A percentile compares a stretch with the other conserved stretches of the same genome.
These are phyloP conservation scores for Leuciscus idus DNA, from an alignment of 2,113 vertebrate species.

Conservation along the genomic window DNA sequence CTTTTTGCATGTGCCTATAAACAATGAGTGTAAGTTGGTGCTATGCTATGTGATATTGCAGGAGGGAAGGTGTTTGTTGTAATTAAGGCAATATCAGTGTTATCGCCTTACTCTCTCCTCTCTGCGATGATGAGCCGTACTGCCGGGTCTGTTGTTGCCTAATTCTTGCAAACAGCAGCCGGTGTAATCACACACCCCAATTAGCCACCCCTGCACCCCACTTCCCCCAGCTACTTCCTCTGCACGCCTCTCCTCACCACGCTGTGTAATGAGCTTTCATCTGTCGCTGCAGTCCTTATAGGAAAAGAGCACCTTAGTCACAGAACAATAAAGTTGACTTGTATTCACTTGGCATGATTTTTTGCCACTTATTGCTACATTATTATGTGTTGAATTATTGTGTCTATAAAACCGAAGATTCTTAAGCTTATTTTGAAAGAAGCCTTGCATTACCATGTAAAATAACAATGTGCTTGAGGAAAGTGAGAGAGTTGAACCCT, in stretches of 20 bases:
- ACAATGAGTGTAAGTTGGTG: neutral
- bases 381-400: neutral
- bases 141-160: constrained; percentile 91
- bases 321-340: constrained; percentile 85
- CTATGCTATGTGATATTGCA: constrained; percentile 29
- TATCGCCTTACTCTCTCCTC: constrained; percentile 85
- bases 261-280: constrained; percentile 99
- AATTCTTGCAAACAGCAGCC: constrained; percentile 97
- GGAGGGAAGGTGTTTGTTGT: constrained; percentile 60
- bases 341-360: constrained; percentile 7
- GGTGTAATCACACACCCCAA: constrained; percentile 99
- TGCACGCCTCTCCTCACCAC: constrained; percentile 85
- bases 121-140: constrained; percentile 91
- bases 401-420: neutral
- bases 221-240: constrained; percentile 92
- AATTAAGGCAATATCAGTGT: constrained; percentile 91
- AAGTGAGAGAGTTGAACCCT: neutral
- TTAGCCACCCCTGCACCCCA: constrained; percentile 91
- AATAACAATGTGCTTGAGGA: neutral
- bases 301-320: constrained; percentile 89
- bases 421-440: neutral
- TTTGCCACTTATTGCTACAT: neutral
- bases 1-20: constrained; percentile 11
- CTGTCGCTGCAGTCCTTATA: constrained; percentile 83
- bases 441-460: neutral